Percentiles rank a stretch among this genome's conserved stretches.
Evolutionary conservation across 2,113 vertebrate species (phyloP).

Genomic region (Ciconia boyciana): DNA sequence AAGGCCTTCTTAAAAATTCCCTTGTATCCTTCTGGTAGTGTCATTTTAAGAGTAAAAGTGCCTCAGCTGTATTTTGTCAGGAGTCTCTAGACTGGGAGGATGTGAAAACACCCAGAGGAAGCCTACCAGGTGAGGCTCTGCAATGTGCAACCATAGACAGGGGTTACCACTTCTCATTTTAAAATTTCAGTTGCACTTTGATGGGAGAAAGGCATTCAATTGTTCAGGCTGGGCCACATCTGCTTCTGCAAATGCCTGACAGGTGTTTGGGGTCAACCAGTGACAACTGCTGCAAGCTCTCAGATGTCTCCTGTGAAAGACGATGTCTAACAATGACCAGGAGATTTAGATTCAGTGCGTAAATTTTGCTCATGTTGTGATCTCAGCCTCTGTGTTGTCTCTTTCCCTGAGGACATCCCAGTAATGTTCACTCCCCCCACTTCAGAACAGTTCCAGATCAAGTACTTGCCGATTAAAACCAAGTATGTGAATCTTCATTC

Average conservation of each 20-base stretch:
- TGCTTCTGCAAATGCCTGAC: neutral
- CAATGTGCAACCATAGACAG: neutral
- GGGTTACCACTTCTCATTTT: neutral
- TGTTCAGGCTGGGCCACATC: neutral
- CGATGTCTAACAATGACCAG: neutral
- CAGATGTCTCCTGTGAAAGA: neutral
- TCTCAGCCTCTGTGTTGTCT: neutral
- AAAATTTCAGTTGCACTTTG: neutral
- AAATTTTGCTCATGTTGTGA: neutral
- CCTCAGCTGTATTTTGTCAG: neutral
- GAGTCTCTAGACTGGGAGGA: neutral
- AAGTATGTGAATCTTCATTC: neutral
- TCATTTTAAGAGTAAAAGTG: neutral
- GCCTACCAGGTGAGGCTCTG: neutral
- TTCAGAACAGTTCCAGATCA: neutral
- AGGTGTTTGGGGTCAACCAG: neutral
- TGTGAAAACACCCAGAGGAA: neutral
- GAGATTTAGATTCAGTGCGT: neutral
- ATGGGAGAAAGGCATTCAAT: neutral
- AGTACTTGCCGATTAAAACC: neutral
- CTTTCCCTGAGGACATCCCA: neutral
- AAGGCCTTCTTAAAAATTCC: neutral
- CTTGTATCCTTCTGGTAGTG: neutral
- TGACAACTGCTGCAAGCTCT: neutral
- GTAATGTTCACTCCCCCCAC: neutral